Base-by-base conservation (phyloP, 2,888 invertebrate species). In the Caenorhabditis sp. region DNA sequence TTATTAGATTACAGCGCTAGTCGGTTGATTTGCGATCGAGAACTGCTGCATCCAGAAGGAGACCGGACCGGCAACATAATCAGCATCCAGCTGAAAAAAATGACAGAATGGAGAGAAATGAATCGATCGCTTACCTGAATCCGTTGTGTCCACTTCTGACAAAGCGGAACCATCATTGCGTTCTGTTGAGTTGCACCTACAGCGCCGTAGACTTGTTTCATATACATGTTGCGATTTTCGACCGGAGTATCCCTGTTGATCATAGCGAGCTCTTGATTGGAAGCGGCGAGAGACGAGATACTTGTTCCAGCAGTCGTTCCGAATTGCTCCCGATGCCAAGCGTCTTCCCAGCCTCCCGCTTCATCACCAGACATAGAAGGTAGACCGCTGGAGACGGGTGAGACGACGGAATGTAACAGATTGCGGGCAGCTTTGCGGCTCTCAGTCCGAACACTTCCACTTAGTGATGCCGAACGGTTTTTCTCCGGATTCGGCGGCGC, bases 251-350 rank as follows among this genome's bases (percentile, higher is more conserved):
- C 77, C 24, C 77, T 62, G 37, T 69, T 69, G 37, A 60, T 60
- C 77, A 77, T 77, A 1, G 77, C 55, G 8, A 77, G 69, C 18
- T 77, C 77, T n/a, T 77, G 77, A 35, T 69, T 62, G 3, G 77
- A 77, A 20, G 77, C 69, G 1, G 77, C 64, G 2, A 69, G 61
- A 6, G 77, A 77, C 1, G 77, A 77, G 13, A 69, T 64, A n/a
- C 77, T 77, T 2, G 77, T 64, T 22, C 56, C 62, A 4, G 64
- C 77, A 20, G 77, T 69, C 2, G 62, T 11, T 5, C 62, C 77
- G 13, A 58, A n/a, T 35, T 74, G 62, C 32, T 68, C 71, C 18
- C 55, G 61, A 28, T 55, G 53, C 55, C 51, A 78, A 1, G 61
- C 61, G 1, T 53, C 65, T 20, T 70, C 65, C 60, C 62, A 77